A percentile compares a stretch with the other conserved stretches of the same genome.
Conservation (phyloP, 2,888 invertebrate genomes). For the Ochlodes sylvanus region DNA sequence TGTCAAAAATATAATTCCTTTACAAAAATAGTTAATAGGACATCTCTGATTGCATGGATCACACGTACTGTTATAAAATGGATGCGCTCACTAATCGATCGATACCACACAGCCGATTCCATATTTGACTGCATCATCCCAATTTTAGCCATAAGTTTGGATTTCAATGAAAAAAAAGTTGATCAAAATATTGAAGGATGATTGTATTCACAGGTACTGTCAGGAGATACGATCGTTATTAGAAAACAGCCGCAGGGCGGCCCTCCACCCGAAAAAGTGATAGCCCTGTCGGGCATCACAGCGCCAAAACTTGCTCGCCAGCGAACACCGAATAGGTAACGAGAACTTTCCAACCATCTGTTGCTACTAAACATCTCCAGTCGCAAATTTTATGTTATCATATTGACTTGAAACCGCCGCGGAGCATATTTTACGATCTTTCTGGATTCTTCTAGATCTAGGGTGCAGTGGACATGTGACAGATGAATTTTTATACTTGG, state of each 20-base stretch:
- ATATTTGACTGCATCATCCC: background rate
- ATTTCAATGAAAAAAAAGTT: background rate
- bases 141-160: background rate
- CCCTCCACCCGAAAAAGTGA: constrained; percentile 96
- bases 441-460: background rate
- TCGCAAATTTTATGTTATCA: constrained; percentile 25
- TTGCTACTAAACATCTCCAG: background rate
- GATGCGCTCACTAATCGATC: constrained; percentile 32
- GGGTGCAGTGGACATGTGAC: too few species aligned
- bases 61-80: constrained; percentile 23
- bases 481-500: too few species aligned
- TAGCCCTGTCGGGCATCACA: constrained; percentile 95
- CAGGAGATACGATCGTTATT: constrained; percentile 98
- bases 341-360: constrained; percentile 11
- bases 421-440: background rate
- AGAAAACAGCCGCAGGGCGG: constrained; percentile 94
- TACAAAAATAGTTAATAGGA: background rate
- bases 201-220: constrained; percentile 89
- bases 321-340: constrained; percentile 73
- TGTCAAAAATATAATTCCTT: background rate
- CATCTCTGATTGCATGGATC: background rate
- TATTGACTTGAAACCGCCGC: background rate
- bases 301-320: constrained; percentile 93
- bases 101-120: constrained; percentile 29
- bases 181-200: background rate